Evolutionary conservation across 2,888 invertebrate species (phyloP), one percentile per base, ranked within the genome.

Genomic region (Lymantria dispar): DNA sequence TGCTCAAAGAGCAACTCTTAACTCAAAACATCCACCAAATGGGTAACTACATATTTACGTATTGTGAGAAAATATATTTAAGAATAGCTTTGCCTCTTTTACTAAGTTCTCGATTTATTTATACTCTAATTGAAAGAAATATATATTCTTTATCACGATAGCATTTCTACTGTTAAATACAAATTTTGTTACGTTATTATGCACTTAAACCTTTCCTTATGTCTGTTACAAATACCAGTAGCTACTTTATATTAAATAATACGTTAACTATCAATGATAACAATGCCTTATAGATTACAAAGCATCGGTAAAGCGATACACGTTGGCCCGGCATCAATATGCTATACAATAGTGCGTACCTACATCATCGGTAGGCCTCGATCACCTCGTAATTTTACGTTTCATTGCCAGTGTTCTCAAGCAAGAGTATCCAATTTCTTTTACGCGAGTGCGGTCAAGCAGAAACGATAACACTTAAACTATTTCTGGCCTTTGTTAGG

Each of bases 361-460:
- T 59, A 73, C 72, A 68, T 74, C 72, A 68, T 68, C 70, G 70
- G 72, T 77, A 80, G 73, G 71, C 72, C 74, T 76, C 78, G 72
- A 80, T 81, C 77, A 76, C 77, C 75, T 75, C 70, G 77, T 78
- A 82, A 88, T 88, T 87, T 87, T 79, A 86, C 86, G 87, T 80
- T 78, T 76, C 83, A 87, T 84, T 86, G 83, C 76, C 76, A 78
- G 78, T 83, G 78, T 80, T 81, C 78, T 84, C 83, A 78, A 76
- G 78, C 85, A 80, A 83, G 74, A 82, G 83, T 80, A 87, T 86
- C 85, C 82, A 84, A 88, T 87, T 85, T 80, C 83, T 83, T 76
- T 80, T 74, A 81, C 81, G 79, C 75, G 76, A 76, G 73, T 77
- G 79, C 78, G 75, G 67, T 83, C 78, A 74, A 80, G 78, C 84